Evolutionary conservation across 2,113 vertebrate species (phyloP).

Genomic region (Proterorhinus semilunaris): DNA sequence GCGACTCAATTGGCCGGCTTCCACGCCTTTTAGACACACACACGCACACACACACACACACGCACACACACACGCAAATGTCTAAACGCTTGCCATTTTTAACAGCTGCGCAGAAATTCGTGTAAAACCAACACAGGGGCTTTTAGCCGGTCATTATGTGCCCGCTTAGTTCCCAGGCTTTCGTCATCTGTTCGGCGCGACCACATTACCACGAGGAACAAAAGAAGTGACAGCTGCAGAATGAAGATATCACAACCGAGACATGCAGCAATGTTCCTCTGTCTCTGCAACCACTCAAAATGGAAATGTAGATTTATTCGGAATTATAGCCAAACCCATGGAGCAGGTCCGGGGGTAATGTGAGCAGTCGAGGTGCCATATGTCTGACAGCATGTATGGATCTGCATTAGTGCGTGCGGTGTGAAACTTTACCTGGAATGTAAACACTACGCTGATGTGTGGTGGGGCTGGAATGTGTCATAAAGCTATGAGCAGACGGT

Average conservation of each 20-base stretch:
- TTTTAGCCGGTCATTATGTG: slow-evolving; percentile 16
- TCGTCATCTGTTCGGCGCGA: slow-evolving; percentile 4
- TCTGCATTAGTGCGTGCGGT: background rate
- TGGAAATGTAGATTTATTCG: slow-evolving; percentile 6
- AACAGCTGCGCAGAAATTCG: slow-evolving; percentile 42
- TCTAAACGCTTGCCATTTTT: slow-evolving; percentile 2
- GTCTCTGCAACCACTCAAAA: slow-evolving; percentile 1
- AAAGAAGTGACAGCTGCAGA: slow-evolving; percentile 11
- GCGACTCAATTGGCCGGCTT: slow-evolving; percentile 56
- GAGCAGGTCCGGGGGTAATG: background rate
- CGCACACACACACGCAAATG: slow-evolving; percentile 21
- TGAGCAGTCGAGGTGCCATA: slow-evolving; percentile 3
- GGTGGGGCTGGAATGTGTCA: background rate
- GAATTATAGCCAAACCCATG: slow-evolving; percentile 9
- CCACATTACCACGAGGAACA: slow-evolving; percentile 3
- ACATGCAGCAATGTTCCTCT: background rate
- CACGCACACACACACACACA: slow-evolving; percentile 13
- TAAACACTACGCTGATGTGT: background rate
- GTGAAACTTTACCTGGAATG: background rate
- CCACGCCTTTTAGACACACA: slow-evolving; percentile 45
- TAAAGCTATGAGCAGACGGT: too few species aligned
- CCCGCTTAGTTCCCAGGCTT: slow-evolving; percentile 6
- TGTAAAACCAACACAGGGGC: slow-evolving; percentile 33
- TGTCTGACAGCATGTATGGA: background rate
- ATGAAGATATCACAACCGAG: slow-evolving; percentile 6